A percentile compares a stretch with the other conserved stretches of the same genome.
phyloP scores from a whole-genome alignment of 1,140 invertebrate genomes.

The Bombus sibiricus region DNA sequence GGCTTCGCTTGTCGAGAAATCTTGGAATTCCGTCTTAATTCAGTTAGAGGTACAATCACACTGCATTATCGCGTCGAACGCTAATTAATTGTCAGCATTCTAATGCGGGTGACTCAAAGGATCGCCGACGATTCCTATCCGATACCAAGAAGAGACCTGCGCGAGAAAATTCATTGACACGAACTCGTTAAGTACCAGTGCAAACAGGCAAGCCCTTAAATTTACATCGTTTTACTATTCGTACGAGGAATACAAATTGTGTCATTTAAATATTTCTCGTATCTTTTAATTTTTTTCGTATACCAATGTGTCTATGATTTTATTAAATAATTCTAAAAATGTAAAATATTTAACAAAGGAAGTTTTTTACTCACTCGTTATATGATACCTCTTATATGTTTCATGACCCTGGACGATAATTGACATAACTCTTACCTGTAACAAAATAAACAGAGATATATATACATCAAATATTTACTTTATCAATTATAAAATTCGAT shows the following conservation, averaged over 20 bases:
- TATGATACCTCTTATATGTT: neutral
- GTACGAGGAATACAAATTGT: neutral
- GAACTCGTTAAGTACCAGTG: constrained; percentile 44
- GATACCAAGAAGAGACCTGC: neutral
- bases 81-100: constrained; percentile 58
- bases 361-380: neutral
- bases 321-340: neutral
- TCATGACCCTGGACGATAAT: too few species aligned
- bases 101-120: constrained; percentile 46
- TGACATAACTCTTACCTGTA: constrained; percentile 41
- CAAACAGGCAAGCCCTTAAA: constrained; percentile 18
- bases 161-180: constrained; percentile 53
- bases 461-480: too few species aligned
- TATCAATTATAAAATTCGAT: too few species aligned
- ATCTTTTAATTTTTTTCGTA: neutral
- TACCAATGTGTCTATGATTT: neutral
- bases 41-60: constrained; percentile 13
- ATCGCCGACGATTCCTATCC: constrained; percentile 24
- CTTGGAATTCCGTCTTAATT: neutral
- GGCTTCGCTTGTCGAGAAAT: neutral
- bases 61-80: constrained; percentile 26
- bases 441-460: neutral
- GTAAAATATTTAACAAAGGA: neutral
- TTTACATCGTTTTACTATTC: neutral
- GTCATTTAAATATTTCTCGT: neutral